Base-by-base conservation (phyloP, 2,888 invertebrate genomes). In the Monopis laevigella region DNA sequence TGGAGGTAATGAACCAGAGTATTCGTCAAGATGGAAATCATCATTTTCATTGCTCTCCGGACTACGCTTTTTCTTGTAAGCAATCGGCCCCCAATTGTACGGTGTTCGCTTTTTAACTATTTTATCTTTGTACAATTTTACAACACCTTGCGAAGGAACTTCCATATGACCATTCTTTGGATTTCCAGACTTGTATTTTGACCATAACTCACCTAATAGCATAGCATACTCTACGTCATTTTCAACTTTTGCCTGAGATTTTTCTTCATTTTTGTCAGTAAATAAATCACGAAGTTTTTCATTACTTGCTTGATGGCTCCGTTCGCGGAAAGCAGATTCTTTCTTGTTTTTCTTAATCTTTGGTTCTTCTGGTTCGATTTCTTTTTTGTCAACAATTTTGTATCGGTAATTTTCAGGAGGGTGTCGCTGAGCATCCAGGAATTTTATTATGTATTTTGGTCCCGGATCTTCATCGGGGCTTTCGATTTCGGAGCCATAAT, bases 341-440 rank as follows among this genome's bases (percentile, higher is more conserved):
- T 35, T 35, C 42, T 70, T 70, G 62, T 65, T 12, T 48, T 49
- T 3, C 50, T 43, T 7, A 41, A 43, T 1, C 48, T 50, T 27
- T 45, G 43, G 18, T 56, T 58, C 17, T 46, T 62, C 52, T 44
- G 62, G 44, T 53, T 63, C 59, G 42, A 53, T 59, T 45, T 66
- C 78, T 49, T 80, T 82, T 52, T 84, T 83, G 52, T 83, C 83
- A 13, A 82, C 78, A 13, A 75, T 53, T 53, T 64, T 82, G 50
- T 86, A 86, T 48, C 85, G 77, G 47, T 85, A 86, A 2, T 81
- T 59, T 39, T 84, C 82, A 14, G 81, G 70, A 42, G 82, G 65
- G 46, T 70, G 66, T 46, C 80, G 77, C 27, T 68, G 66, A n/a
- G 66, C 64, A 30, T 67, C 70, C 35, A 73, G 48, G 27, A 75